Percentiles rank a stretch among this genome's conserved stretches.
Evolutionary conservation across 2,797 vertebrate species (phyloP).

Genomic region (Acanthis flammea): DNA sequence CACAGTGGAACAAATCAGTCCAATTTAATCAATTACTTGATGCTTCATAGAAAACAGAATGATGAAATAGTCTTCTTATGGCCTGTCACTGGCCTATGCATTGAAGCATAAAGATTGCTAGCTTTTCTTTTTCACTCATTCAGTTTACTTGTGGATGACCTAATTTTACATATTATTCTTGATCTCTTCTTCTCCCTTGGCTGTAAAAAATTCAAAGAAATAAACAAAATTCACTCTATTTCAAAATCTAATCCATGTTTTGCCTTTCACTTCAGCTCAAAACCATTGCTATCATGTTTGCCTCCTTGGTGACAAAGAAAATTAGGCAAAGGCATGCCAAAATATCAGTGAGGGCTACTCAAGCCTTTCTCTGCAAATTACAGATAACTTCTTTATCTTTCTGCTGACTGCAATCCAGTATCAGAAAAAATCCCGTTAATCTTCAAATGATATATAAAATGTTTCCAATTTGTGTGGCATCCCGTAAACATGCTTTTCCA

Average conservation of each 20-base stretch:
- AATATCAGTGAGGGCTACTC: neutral
- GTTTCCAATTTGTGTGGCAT: neutral
- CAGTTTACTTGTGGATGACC: neutral
- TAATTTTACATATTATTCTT: neutral
- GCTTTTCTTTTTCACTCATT: neutral
- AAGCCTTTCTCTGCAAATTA: neutral
- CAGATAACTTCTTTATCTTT: neutral
- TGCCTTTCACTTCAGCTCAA: neutral
- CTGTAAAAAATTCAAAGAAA: neutral
- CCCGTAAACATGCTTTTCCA: neutral
- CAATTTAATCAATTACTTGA: neutral
- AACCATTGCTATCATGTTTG: neutral
- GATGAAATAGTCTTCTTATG: neutral
- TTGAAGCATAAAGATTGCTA: neutral
- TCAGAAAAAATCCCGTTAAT: neutral
- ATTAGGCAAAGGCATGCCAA: neutral
- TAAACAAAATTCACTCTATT: neutral
- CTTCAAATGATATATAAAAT: neutral
- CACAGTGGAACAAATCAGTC: conserved; percentile 11
- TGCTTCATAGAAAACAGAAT: neutral
- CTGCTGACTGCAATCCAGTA: neutral
- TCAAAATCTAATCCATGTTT: neutral
- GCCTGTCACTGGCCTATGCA: neutral
- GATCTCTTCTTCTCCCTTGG: neutral
- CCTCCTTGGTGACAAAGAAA: conserved; percentile 10